Percentiles rank a stretch among this genome's conserved stretches.
phyloP scores from a whole-genome alignment of 2,113 vertebrate genomes.

The Sylvilagus bachmani region DNA sequence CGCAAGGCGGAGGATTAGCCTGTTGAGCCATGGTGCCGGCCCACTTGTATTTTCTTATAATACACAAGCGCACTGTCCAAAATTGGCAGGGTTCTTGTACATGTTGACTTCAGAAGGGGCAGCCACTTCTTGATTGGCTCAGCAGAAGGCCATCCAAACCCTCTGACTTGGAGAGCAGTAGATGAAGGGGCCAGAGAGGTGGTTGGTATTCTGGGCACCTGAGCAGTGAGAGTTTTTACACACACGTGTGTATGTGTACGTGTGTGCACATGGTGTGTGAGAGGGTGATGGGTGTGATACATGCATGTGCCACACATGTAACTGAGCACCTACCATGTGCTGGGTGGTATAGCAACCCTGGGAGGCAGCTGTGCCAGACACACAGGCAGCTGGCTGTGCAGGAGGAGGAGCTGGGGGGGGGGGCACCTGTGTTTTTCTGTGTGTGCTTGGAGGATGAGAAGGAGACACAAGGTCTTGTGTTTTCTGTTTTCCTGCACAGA shows the following conservation, averaged over 20 bases:
- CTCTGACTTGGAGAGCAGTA: not conserved
- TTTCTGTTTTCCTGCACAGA: not conserved
- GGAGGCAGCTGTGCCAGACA: not conserved
- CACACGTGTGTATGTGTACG: not conserved
- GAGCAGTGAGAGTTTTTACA: not conserved
- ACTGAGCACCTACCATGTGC: not conserved
- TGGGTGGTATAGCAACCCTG: too few species aligned
- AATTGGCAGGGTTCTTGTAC: not conserved
- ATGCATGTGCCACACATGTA: not conserved
- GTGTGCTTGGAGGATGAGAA: not conserved
- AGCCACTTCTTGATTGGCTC: not conserved
- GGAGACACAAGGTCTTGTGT: not conserved
- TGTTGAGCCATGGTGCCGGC: too few species aligned
- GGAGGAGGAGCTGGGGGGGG: accelerated
- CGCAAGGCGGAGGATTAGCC: too few species aligned
- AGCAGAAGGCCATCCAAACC: not conserved
- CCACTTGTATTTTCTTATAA: not conserved
- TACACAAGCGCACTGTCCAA: not conserved
- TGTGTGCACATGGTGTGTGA: not conserved
- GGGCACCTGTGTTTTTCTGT: not conserved
- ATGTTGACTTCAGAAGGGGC: not conserved
- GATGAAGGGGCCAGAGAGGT: accelerated
- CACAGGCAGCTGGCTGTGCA: accelerated
- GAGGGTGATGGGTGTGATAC: not conserved
- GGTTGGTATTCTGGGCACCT: not conserved